Conservation (phyloP, 2,888 invertebrate species). For the Altica lythri region DNA sequence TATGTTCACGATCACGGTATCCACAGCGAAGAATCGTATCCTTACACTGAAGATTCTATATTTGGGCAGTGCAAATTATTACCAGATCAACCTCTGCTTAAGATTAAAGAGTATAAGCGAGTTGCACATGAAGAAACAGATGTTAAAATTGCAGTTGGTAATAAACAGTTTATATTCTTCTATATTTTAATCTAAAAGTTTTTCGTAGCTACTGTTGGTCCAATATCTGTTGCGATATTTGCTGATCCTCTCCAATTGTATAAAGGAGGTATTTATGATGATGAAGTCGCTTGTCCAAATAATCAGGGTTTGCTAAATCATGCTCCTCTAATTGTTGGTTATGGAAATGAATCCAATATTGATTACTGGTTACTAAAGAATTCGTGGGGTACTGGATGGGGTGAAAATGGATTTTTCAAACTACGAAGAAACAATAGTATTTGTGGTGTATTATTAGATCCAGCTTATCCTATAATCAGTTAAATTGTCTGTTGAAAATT, state of each 20-base stretch:
- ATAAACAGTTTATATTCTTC: not conserved
- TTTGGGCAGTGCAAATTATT: not conserved
- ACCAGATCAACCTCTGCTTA: not conserved
- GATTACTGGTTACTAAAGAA: not conserved
- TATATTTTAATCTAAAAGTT: not conserved
- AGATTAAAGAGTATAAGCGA: not conserved
- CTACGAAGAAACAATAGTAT: no score
- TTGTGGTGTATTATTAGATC: no score
- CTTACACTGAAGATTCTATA: not conserved
- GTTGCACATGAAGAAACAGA: not conserved
- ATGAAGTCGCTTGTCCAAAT: not conserved
- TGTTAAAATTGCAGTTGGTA: constrained; percentile 3
- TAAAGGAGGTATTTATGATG: constrained; percentile 1
- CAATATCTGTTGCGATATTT: not conserved
- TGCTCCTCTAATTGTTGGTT: constrained; percentile 1
- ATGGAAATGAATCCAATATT: not conserved
- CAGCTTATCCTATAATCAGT: no score
- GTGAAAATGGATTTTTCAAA: not conserved
- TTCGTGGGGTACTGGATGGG: not conserved
- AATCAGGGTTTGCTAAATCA: not conserved
- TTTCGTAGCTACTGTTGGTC: constrained; percentile 5
- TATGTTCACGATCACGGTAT: not conserved
- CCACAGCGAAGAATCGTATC: constrained; percentile 1
- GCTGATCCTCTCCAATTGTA: not conserved
- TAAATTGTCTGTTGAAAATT: no score